Evolutionary conservation across 2,113 vertebrate genomes (phyloP), one percentile per base, ranked within the genome.

Genomic region (Hyaena hyaena): DNA sequence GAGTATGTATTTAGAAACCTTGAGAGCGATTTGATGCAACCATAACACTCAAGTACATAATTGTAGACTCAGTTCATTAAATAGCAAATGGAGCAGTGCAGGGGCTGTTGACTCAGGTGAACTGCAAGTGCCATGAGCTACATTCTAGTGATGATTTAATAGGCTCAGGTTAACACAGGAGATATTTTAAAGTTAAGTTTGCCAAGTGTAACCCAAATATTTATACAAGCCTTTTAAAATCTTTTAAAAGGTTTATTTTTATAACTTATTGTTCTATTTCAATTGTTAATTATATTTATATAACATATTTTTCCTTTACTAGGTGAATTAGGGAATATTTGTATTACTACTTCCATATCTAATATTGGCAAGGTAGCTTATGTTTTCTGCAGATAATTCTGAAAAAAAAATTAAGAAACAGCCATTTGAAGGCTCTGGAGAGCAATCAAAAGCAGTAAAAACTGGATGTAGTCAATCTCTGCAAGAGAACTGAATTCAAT

Each of bases 311-410:
- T 86, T 58, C 31, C 31, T n/a, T 65, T 81, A 35, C 81, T 86
- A 86, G 66, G 17, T 74, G 88, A 95, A 50, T 89, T 80, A 74
- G 24, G 3, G 50, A 90, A 45, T 84, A 94, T n/a, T 79, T 93
- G 45, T 66, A 58, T 86, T 58, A 80, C 39, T 28, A 10, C 26
- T 73, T 73, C n/a, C 31, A 17, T 58, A 84, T 86, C 43, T 74
- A 35, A 45, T 74, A 55, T 80, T 93, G 35, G 61, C 33, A 58
- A 84, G 58, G 10, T 61, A 86, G 19, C 17, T 26, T 89, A 12
- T 86, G 58, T 43, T 95, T 93, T 93, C 63, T 66, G 65, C 23
- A 83, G 33, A 53, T 92, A 26, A 43, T 85, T 26, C 9, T 55
- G 31, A 7, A 83, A 90, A 35, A 53, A 68, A 94, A 21, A 26